Percentiles rank a stretch among this genome's conserved stretches.
Evolutionary conservation across 2,888 invertebrate genomes (phyloP).

Genomic region (Anthophora plumipes): DNA sequence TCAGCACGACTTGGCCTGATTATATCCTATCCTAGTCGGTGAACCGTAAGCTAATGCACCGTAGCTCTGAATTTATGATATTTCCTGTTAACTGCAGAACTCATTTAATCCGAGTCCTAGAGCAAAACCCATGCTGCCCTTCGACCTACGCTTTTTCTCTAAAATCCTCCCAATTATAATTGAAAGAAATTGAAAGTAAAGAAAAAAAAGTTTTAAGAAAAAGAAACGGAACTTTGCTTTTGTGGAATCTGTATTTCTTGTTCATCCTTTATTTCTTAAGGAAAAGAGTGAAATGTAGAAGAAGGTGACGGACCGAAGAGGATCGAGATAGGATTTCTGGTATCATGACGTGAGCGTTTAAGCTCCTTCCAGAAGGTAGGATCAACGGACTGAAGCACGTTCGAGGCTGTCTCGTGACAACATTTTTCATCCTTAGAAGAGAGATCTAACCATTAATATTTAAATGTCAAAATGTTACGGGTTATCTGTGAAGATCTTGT

Average conservation of each 20-base stretch:
- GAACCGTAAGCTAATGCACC: constrained; percentile 61
- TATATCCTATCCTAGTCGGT: constrained; percentile 55
- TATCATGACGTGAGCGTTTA: constrained; percentile 63
- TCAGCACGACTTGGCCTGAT: constrained; percentile 60
- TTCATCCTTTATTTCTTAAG: too few relatives aligned
- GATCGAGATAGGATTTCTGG: constrained; percentile 52
- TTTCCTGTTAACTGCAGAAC: constrained; percentile 65
- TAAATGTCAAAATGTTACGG: constrained; percentile 22
- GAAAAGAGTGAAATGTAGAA: not conserved
- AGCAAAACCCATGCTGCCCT: not conserved
- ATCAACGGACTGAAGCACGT: constrained; percentile 39
- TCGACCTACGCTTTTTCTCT: not conserved
- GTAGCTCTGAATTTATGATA: constrained; percentile 58
- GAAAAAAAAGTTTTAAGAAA: not conserved
- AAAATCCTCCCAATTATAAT: not conserved
- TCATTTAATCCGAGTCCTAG: constrained; percentile 49
- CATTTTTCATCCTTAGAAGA: constrained; percentile 66
- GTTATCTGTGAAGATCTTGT: not conserved
- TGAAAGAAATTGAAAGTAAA: not conserved
- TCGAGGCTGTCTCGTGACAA: too few relatives aligned
- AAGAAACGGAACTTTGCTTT: too few relatives aligned
- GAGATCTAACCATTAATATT: constrained; percentile 65
- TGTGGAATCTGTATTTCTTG: too few relatives aligned
- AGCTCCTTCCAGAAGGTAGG: constrained; percentile 57
- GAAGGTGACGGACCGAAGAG: constrained; percentile 25